Conservation (phyloP, 1,140 invertebrate species). For the Pogonognathellus flavescens region DNA sequence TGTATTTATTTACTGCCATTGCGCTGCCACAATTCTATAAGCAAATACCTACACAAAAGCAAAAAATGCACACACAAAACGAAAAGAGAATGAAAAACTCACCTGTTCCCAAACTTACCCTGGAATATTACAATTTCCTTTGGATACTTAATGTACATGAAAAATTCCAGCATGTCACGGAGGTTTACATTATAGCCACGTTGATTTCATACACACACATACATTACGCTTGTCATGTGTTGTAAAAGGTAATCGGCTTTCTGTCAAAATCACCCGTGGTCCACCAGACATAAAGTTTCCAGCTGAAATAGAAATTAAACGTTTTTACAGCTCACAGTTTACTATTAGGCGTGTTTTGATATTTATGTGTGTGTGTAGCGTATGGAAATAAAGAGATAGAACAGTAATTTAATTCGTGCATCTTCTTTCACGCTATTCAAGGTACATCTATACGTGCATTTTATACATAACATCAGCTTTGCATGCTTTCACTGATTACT, state of each 20-base stretch:
- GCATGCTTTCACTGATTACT: conserved; percentile 48
- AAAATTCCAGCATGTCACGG: conserved; percentile 32
- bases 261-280: conserved; percentile 35
- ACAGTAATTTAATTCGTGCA: conserved; percentile 34
- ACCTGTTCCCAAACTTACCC: conserved; percentile 22
- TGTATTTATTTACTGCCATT: too few species aligned
- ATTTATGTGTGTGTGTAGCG: conserved; percentile 1
- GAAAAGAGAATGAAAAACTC: neutral
- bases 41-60: too few species aligned
- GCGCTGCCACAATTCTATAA: too few species aligned
- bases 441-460: neutral
- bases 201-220: neutral
- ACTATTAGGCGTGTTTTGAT: conserved; percentile 15
- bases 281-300: conserved; percentile 45
- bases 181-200: neutral
- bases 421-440: conserved; percentile 39
- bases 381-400: neutral
- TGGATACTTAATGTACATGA: neutral
- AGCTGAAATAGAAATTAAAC: conserved; percentile 49
- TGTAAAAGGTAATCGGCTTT: conserved; percentile 43
- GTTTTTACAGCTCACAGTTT: conserved; percentile 15
- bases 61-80: too few species aligned
- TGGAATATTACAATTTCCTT: neutral
- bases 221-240: conserved; percentile 29
- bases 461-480: conserved; percentile 9